Base-by-base conservation (phyloP, 2,113 vertebrate genomes). In the Merops nubicus region DNA sequence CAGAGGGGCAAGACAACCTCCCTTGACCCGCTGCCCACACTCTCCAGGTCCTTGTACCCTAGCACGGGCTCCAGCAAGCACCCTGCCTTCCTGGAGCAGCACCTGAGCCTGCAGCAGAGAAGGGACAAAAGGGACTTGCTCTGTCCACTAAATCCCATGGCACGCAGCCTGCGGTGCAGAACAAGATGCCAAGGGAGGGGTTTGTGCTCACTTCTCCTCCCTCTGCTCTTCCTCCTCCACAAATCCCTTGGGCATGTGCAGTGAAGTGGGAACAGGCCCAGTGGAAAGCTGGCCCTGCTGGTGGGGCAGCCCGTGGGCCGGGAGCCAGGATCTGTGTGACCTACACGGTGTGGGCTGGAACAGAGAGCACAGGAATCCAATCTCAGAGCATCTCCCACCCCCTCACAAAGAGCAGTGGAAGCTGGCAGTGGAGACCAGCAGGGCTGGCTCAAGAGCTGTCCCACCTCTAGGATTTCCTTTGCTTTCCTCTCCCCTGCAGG, bases 381-480 rank as follows among this genome's bases (percentile, higher is more conserved):
- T 82, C 77, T 92, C 6, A 81, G 45, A 51, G 8, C 0, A 2
- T 72, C 64, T 78, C 56, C 56, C 89, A 26, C 12, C 40, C 54
- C 56, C 33, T 96, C 81, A 48, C 88, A 85, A 84, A 88, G 3
- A 83, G 84, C 2, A 57, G 84, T 38, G 25, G 56, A 81, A 53
- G 72, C 51, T 11, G 0, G 0, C 3, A 4, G 31, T 2, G 1
- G 56, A 34, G 22, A 22, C 84, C 64, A 26, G 53, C 74, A 8
- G 75, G 40, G 75, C 76, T 38, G 54, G 50, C 50, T n/a, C n/a
- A 5, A 8, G 60, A 36, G 72, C 84, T 34, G 31, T 31, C 72
- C 28, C 1, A 0, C 59, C 28, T 20, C 0, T 1, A 1, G 1
- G 0, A 0, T n/a, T 34, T 47, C 73, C 29, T 0, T 29, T 53